Conservation (phyloP, 2,888 invertebrate species). For the Mythimna loreyi region DNA sequence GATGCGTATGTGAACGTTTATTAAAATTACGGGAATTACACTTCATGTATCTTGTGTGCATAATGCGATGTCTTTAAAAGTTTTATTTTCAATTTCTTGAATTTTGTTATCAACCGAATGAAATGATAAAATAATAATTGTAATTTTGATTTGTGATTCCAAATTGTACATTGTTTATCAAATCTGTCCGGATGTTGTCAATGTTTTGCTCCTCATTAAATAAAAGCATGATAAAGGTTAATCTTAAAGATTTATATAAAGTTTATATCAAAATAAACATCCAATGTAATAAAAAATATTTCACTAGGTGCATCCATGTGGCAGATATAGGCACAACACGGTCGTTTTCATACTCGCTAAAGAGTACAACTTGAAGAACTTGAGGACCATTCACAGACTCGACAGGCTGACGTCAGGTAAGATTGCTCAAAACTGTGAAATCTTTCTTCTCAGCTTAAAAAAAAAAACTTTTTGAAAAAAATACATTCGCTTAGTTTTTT, state of each 20-base stretch:
- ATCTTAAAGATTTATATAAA: not conserved
- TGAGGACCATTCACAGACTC: slow-evolving; percentile 98
- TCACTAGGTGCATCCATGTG: slow-evolving; percentile 98
- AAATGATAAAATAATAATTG: not conserved
- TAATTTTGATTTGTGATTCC: slow-evolving; percentile 11
- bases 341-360: slow-evolving; percentile 99
- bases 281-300: slow-evolving; percentile 53
- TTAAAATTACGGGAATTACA: no score
- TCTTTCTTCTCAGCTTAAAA: slow-evolving; percentile 27
- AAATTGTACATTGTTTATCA: slow-evolving; percentile 7
- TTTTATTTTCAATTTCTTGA: slow-evolving; percentile 7
- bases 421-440: slow-evolving; percentile 38
- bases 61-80: slow-evolving; percentile 8
- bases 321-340: slow-evolving; percentile 99
- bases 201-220: slow-evolving; percentile 21
- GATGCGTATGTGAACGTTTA: no score
- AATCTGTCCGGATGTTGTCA: not conserved
- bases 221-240: slow-evolving; percentile 31
- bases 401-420: slow-evolving; percentile 98
- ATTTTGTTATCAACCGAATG: slow-evolving; percentile 16
- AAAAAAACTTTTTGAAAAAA: slow-evolving; percentile 30
- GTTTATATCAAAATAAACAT: slow-evolving; percentile 4
- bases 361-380: slow-evolving; percentile 98
- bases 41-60: slow-evolving; percentile 11
- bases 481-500: slow-evolving; percentile 22